phyloP scores from a whole-genome alignment of 2,113 vertebrate species.

The Rhinolophus ferrumequinum region DNA sequence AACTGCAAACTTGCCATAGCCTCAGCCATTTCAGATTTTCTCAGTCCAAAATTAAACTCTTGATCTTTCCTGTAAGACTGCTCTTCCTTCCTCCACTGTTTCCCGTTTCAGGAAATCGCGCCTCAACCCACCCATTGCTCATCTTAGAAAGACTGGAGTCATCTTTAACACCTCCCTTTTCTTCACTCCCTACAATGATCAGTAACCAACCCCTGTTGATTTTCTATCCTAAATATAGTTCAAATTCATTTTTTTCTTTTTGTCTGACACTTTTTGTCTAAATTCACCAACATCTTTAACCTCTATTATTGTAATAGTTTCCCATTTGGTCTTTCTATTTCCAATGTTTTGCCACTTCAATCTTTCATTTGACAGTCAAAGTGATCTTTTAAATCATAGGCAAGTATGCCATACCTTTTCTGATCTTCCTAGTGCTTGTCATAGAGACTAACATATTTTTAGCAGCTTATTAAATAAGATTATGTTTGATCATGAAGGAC shows the following conservation, averaged over 20 bases:
- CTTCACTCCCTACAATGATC: neutral
- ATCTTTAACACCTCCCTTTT: constrained; percentile 12
- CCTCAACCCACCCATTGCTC: constrained; percentile 37
- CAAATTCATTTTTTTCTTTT: constrained; percentile 27
- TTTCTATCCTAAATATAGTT: neutral
- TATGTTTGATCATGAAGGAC: neutral
- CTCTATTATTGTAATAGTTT: neutral
- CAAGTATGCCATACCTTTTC: neutral
- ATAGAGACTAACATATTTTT: neutral
- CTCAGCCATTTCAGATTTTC: neutral
- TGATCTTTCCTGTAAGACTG: neutral
- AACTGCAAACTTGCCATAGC: neutral
- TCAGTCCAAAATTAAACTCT: constrained; percentile 41
- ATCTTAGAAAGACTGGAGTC: constrained; percentile 16
- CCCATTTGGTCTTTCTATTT: neutral
- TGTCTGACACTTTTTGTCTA: constrained; percentile 19
- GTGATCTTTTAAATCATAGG: neutral
- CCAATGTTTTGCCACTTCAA: neutral
- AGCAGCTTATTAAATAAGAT: neutral
- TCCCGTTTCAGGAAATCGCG: constrained; percentile 47
- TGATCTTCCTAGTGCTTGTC: neutral
- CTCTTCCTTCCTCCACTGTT: constrained; percentile 32
- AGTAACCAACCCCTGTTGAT: neutral
- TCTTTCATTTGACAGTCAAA: neutral
- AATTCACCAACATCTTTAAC: constrained; percentile 44